Evolutionary conservation across 2,888 invertebrate genomes (phyloP).

Genomic region (Anorthoa munda): DNA sequence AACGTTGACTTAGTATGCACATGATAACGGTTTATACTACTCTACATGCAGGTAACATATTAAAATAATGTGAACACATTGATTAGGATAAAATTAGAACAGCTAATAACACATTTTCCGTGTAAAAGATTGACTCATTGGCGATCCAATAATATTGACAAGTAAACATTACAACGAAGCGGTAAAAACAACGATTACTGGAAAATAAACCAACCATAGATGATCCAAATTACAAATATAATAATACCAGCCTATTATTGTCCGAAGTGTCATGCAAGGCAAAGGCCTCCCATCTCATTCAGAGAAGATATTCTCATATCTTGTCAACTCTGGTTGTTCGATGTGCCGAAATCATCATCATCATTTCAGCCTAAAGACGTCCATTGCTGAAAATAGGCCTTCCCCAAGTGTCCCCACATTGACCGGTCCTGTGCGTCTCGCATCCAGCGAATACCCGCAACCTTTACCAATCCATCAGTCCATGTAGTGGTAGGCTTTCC

Average conservation of each 20-base stretch:
- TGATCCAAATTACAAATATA: not conserved
- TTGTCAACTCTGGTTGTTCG: not conserved
- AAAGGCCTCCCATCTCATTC: too few relatives aligned
- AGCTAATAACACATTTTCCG: slow-evolving; percentile 44
- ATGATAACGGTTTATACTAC: slow-evolving; percentile 13
- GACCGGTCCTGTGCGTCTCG: too few relatives aligned
- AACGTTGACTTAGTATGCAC: slow-evolving; percentile 20
- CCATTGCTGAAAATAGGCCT: too few relatives aligned
- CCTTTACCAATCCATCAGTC: too few relatives aligned
- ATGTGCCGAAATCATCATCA: not conserved
- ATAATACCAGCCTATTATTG: too few relatives aligned
- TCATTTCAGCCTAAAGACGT: too few relatives aligned
- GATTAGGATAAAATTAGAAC: slow-evolving; percentile 36
- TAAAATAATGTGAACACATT: slow-evolving; percentile 14
- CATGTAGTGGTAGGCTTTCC: too few relatives aligned
- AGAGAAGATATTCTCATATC: too few relatives aligned
- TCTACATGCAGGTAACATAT: not conserved
- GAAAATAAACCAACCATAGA: slow-evolving; percentile 13
- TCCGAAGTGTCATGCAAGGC: too few relatives aligned
- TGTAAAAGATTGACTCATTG: slow-evolving; percentile 34
- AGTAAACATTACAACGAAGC: slow-evolving; percentile 6
- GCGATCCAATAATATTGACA: slow-evolving; percentile 19
- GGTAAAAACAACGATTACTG: not conserved
- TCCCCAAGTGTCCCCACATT: too few relatives aligned
- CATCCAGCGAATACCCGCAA: too few relatives aligned